A percentile compares a stretch with the other conserved stretches of the same genome.
phyloP scores from a whole-genome alignment of 2,797 vertebrate species.

The Protonibea diacanthus region DNA sequence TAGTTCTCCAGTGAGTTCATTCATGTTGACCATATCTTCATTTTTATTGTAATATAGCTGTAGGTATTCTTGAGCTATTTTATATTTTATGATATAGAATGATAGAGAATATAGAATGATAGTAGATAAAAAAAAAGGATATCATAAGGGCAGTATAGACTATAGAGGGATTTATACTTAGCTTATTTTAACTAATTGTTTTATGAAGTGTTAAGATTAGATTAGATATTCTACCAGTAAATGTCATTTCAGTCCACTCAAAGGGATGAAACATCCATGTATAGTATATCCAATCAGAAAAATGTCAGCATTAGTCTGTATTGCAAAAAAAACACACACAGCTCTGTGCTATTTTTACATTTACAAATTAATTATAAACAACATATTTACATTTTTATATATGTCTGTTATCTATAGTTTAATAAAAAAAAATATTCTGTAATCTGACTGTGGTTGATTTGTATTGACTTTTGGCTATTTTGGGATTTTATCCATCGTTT shows the following conservation, averaged over 20 bases:
- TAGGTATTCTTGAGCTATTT: not conserved
- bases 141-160: too few relatives aligned
- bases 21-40: constrained; percentile 3
- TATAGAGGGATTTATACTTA: not conserved
- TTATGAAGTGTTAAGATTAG: not conserved
- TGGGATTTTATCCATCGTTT: not conserved
- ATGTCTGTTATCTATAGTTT: not conserved
- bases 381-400: not conserved
- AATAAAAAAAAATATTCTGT: not conserved
- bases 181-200: not conserved
- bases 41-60: constrained; percentile 1
- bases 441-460: not conserved
- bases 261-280: not conserved
- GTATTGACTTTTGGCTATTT: not conserved
- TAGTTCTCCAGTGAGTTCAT: constrained; percentile 4
- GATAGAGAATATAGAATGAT: too few relatives aligned
- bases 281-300: not conserved
- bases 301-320: not conserved
- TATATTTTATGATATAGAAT: not conserved
- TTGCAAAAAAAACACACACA: constrained; percentile 14
- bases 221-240: not conserved
- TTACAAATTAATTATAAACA: not conserved
- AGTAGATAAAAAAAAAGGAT: not conserved
- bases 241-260: not conserved
- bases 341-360: not conserved